Percentiles rank a stretch among this genome's conserved stretches.
Conservation (phyloP, 2,113 vertebrate genomes). For the Epinephelus lanceolatus region DNA sequence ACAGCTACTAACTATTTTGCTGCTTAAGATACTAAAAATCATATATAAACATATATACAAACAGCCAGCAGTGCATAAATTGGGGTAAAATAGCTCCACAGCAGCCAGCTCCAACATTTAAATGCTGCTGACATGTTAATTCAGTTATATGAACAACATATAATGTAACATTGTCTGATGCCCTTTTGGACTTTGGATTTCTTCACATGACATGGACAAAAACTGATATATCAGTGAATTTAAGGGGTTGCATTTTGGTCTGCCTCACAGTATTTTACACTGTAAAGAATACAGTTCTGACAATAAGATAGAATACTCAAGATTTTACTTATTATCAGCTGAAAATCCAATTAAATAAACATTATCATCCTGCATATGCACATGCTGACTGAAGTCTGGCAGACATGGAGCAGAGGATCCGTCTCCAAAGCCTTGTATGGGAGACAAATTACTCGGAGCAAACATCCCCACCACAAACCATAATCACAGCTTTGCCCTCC, state of each 20-base stretch:
- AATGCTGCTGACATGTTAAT: neutral
- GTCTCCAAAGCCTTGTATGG: conserved; percentile 52
- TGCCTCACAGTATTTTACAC: neutral
- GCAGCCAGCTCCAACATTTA: neutral
- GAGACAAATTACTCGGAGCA: conserved; percentile 71
- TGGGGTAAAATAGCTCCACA: neutral
- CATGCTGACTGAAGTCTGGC: conserved; percentile 33
- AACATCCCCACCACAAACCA: conserved; percentile 73
- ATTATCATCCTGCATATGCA: neutral
- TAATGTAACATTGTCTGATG: neutral
- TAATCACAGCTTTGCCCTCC: conserved; percentile 73
- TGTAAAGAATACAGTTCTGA: neutral
- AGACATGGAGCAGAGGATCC: conserved; percentile 38
- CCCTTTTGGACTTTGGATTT: neutral
- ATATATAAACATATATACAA: neutral
- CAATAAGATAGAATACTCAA: neutral
- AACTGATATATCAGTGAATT: neutral
- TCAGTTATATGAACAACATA: no score
- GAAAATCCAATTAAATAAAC: neutral
- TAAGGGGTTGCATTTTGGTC: neutral
- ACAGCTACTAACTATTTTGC: neutral
- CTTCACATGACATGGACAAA: neutral
- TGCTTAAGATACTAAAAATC: neutral
- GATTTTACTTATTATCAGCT: neutral
- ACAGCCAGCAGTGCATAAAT: neutral